phyloP scores from a whole-genome alignment of 2,113 vertebrate species.

The Irena cyanogastra region DNA sequence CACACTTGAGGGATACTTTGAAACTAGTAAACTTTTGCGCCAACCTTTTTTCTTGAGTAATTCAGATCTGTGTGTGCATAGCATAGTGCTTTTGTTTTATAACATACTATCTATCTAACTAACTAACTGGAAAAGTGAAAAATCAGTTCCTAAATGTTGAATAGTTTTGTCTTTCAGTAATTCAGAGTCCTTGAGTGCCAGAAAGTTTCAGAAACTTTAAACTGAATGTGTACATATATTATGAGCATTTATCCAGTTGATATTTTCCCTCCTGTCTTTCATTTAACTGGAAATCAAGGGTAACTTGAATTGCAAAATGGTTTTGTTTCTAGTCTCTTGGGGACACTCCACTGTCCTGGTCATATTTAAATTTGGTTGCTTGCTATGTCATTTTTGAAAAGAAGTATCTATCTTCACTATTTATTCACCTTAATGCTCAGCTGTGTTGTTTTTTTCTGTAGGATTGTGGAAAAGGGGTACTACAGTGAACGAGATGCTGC shows the following conservation, averaged over 20 bases:
- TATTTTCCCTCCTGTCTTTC: background rate
- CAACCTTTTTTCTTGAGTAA: background rate
- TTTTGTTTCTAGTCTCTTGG: background rate
- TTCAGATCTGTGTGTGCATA: background rate
- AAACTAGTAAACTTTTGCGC: background rate
- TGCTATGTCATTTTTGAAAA: background rate
- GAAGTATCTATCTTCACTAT: background rate
- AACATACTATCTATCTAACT: background rate
- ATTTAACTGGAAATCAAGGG: background rate
- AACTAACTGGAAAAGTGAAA: background rate
- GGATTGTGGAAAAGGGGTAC: conserved; percentile 89
- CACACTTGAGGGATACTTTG: background rate
- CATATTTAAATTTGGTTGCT: background rate
- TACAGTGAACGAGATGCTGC: conserved; percentile 88
- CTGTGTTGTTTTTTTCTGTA: conserved; percentile 50
- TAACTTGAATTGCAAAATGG: background rate
- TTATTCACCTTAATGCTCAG: background rate
- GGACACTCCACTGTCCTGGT: background rate
- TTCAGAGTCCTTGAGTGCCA: background rate
- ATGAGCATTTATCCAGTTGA: background rate
- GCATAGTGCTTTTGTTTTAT: background rate
- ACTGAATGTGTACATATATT: background rate
- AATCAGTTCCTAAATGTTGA: background rate
- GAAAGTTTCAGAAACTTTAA: background rate
- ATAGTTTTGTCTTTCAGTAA: background rate